Conservation (phyloP, 2,797 vertebrate species). For the Pseudomugil gertrudae region DNA sequence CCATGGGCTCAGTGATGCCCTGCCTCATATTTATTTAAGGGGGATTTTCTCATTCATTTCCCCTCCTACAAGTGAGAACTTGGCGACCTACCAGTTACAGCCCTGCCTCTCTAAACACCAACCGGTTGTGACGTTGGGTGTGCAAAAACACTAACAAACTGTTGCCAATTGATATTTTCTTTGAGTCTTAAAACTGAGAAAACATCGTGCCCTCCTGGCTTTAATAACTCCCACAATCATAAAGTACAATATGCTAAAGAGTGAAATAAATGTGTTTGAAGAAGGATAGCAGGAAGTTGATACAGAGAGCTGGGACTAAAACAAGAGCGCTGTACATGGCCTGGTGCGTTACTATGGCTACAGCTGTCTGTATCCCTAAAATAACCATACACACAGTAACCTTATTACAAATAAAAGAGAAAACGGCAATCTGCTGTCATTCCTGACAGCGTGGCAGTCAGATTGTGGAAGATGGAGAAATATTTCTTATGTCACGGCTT, state of each 20-base stretch:
- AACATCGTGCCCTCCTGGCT: constrained; percentile 12
- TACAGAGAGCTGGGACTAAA: constrained; percentile 60
- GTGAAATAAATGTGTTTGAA: constrained; percentile 10
- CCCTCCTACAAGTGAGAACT: constrained; percentile 34
- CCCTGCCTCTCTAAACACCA: constrained; percentile 47
- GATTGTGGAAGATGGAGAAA: constrained; percentile 27
- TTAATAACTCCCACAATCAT: background rate
- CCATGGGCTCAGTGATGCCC: constrained; percentile 16
- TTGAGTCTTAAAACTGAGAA: background rate
- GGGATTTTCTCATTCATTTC: constrained; percentile 54
- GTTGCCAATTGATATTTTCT: constrained; percentile 14
- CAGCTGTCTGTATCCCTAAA: constrained; percentile 77
- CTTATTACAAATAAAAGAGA: constrained; percentile 51
- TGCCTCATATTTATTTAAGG: constrained; percentile 38
- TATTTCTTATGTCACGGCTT: constrained; percentile 10
- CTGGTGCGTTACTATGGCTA: constrained; percentile 78
- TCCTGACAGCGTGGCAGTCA: constrained; percentile 27
- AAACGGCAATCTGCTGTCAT: constrained; percentile 45
- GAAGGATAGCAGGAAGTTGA: constrained; percentile 9
- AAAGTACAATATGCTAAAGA: background rate
- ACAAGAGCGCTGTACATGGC: constrained; percentile 65
- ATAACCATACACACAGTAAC: constrained; percentile 69
- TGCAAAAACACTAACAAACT: constrained; percentile 19
- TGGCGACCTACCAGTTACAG: constrained; percentile 64
- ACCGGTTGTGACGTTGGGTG: constrained; percentile 33